Evolutionary conservation across 2,888 invertebrate species (phyloP), one percentile per base, ranked within the genome.

Genomic region (Drosophila neoperkinsi): DNA sequence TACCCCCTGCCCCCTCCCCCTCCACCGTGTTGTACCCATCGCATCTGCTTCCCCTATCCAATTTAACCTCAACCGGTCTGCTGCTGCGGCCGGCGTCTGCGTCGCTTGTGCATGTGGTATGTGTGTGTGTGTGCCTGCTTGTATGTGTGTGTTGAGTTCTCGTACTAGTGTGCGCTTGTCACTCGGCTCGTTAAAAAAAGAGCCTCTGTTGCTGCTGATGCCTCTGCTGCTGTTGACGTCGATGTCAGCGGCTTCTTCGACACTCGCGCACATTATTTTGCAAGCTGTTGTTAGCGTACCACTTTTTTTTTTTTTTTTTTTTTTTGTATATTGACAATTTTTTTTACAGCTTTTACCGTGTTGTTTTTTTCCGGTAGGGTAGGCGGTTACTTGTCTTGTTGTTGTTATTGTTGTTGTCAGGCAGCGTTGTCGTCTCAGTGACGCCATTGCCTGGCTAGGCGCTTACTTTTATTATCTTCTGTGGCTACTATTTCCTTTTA

Each of bases 1-100:
- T 59, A 59, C 33, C 58, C 63, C 52, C 56, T 33, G 30, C 46
- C 18, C 51, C 53, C 59, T 43, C 16, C 21, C 55, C 28, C 13
- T 13, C 11, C 9, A 13, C 4, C 9, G 4, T 13, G n/a, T 28
- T 30, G 38, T 68, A 57, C 43, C 60, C 66, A 73, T 58, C 69
- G 73, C 79, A 79, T 73, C 79, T 79, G 72, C 74, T 80, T 79
- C 81, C 83, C 81, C 88, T 88, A 84, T 85, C 88, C 84, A 85
- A 88, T 85, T 85, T 88, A 85, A 88, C 88, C 89, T 85, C 85
- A 85, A 85, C 85, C 85, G 85, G 85, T 85, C 85, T 84, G 84
- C 81, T 83, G 83, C 79, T 71, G 86, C 79, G 72, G 81, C 64
- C 74, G 68, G 64, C 85, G 82, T 73, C 79, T 77, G 78, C 87